Evolutionary conservation across 2,113 vertebrate species (phyloP).

Genomic region (Phrynocephalus versicolor): DNA sequence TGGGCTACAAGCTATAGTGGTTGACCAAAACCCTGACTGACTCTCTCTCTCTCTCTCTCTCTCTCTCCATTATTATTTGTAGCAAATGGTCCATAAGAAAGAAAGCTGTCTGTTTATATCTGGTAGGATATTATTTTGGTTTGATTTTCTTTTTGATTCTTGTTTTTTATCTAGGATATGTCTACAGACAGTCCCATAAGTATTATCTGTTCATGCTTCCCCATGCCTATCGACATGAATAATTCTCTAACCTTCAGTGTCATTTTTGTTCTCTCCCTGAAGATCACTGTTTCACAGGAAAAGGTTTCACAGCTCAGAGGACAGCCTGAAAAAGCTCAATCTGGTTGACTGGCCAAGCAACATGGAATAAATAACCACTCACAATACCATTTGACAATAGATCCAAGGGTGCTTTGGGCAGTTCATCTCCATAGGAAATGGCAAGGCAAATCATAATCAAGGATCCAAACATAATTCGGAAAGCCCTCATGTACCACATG

Average conservation of each 20-base stretch:
- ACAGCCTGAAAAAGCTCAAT: slow-evolving; percentile 40
- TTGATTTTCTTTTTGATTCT: neutral
- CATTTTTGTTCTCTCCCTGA: neutral
- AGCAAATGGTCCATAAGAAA: neutral
- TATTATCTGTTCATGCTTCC: slow-evolving; percentile 30
- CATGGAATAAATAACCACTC: slow-evolving; percentile 59
- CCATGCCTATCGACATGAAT: slow-evolving; percentile 48
- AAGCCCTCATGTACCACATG: neutral
- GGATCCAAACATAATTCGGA: slow-evolving; percentile 23
- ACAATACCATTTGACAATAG: slow-evolving; percentile 35
- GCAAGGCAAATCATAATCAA: slow-evolving; percentile 45
- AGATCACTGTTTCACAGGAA: slow-evolving; percentile 25
- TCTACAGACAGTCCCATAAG: neutral
- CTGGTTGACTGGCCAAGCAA: slow-evolving; percentile 49
- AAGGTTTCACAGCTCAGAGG: slow-evolving; percentile 56
- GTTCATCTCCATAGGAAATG: slow-evolving; percentile 36
- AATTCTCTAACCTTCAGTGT: neutral
- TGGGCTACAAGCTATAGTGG: too few relatives aligned
- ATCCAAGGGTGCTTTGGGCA: slow-evolving; percentile 10
- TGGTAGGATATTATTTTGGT: slow-evolving; percentile 1
- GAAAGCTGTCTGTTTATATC: neutral
- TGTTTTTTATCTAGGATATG: slow-evolving; percentile 24
- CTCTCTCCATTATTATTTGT: neutral
- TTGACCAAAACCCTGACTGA: too few relatives aligned
- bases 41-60: too few relatives aligned